Evolutionary conservation across 1,140 invertebrate species (phyloP), one percentile per base, ranked within the genome.

Genomic region (Fopius arisanus): DNA sequence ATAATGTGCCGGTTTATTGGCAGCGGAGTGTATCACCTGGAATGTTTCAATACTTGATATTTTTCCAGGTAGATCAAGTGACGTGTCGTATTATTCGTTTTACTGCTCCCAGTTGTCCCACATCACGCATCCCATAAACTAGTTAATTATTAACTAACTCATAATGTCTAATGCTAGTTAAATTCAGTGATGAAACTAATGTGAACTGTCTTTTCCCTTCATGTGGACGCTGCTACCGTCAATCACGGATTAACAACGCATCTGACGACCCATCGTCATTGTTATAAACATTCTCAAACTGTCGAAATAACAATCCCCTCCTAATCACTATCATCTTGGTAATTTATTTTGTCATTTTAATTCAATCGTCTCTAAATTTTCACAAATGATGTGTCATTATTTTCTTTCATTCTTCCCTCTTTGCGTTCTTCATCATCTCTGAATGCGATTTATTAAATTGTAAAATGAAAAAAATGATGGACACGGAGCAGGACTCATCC

Each of bases 161-260:
- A 9, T n/a, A 5, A 48, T 16, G 19, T 0, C 5, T 12, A 16
- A 0, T 5, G 43, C 9, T n/a, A 48, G 19, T 1, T 48, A 5
- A 54, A 54, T 6, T 21, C 29, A 33, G 9, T 33, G 29, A 12
- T 65, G 26, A 31, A 65, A 65, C 29, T 69, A 62, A 59, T 59
- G 54, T 59, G 54, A 26, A 4, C 23, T 59, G 26, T 51, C 43
- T 83, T 84, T 82, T 74, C 76, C 77, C 78, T 74, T 59, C 54
- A 59, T 59, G 81, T 84, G 85, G 85, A 86, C 85, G 85, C 85
- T 86, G 85, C 84, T 80, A 80, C 81, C 78, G 78, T 79, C 67
- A 77, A 79, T 79, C 51, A 51, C 73, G 77, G 69, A 78, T 23
- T 59, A 59, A 59, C 78, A 76, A 82, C 79, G 83, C 29, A 33